These are phyloP conservation scores for Zapus hudsonius DNA, from an alignment of 2,113 vertebrate species.

Conservation along the genomic window DNA sequence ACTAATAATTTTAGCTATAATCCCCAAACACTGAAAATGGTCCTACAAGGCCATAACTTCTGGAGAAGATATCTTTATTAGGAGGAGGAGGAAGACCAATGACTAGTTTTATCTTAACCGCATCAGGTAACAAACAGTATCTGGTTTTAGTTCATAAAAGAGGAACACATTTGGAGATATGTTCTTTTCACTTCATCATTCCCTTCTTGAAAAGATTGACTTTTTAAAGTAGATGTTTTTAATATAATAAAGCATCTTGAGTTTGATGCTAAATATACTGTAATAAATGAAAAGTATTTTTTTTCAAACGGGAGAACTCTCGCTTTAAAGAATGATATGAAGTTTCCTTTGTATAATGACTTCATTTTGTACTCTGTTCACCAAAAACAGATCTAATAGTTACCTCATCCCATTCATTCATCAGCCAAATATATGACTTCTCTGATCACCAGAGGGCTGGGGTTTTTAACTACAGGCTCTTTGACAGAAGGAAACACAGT, in stretches of 20 bases:
- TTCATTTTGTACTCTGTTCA: constrained; percentile 47
- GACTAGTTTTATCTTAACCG: constrained; percentile 37
- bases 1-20: constrained; percentile 43
- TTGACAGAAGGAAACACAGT: constrained; percentile 67
- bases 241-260: constrained; percentile 8
- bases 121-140: background rate
- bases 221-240: constrained; percentile 10
- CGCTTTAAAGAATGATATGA: constrained; percentile 6
- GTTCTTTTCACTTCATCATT: background rate
- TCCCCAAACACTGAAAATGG: constrained; percentile 4
- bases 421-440: constrained; percentile 69
- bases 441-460: constrained; percentile 81
- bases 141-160: constrained; percentile 15
- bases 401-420: constrained; percentile 30
- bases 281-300: constrained; percentile 44
- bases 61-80: background rate
- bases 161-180: background rate
- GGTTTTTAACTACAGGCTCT: constrained; percentile 74
- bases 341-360: constrained; percentile 29
- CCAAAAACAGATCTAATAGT: constrained; percentile 39
- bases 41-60: background rate
- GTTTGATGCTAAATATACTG: constrained; percentile 8
- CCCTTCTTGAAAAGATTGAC: constrained; percentile 17
- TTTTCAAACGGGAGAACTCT: constrained; percentile 45
- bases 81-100: background rate